Conservation (phyloP, 2,888 invertebrate genomes). For the Phanerotoma sp. region DNA sequence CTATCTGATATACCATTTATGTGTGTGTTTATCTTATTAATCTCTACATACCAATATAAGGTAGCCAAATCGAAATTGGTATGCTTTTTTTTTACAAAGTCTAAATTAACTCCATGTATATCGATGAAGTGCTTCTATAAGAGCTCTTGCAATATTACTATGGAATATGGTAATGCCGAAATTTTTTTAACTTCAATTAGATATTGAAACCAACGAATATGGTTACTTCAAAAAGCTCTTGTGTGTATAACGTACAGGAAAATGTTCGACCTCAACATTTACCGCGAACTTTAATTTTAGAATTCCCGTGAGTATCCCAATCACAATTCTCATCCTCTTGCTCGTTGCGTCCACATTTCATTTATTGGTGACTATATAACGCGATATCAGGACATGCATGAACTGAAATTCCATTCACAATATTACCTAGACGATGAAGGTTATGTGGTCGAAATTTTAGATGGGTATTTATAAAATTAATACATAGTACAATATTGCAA, state of each 20-base stretch:
- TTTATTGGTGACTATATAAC: background rate
- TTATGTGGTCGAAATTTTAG: constrained; percentile 37
- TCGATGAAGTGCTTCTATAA: background rate
- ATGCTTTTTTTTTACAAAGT: too few relatives aligned
- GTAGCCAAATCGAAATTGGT: too few relatives aligned
- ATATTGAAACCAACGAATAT: constrained; percentile 1
- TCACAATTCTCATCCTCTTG: background rate
- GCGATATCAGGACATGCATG: too few relatives aligned
- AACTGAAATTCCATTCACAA: background rate
- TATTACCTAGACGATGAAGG: background rate
- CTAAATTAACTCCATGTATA: too few relatives aligned
- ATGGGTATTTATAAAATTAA: constrained; percentile 53
- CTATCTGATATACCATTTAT: too few relatives aligned
- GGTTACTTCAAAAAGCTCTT: constrained; percentile 1
- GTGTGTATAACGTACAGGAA: background rate
- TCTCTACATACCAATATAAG: too few relatives aligned
- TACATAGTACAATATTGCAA: constrained; percentile 51
- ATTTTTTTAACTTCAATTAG: constrained; percentile 3
- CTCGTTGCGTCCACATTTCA: background rate
- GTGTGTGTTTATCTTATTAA: too few relatives aligned
- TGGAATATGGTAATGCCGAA: constrained; percentile 1
- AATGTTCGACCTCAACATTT: background rate
- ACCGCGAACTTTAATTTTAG: background rate
- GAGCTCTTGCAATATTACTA: background rate
- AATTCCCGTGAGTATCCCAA: background rate